Evolutionary conservation across 2,888 invertebrate genomes (phyloP), one percentile per base, ranked within the genome.

Genomic region (Athetis lepigone): DNA sequence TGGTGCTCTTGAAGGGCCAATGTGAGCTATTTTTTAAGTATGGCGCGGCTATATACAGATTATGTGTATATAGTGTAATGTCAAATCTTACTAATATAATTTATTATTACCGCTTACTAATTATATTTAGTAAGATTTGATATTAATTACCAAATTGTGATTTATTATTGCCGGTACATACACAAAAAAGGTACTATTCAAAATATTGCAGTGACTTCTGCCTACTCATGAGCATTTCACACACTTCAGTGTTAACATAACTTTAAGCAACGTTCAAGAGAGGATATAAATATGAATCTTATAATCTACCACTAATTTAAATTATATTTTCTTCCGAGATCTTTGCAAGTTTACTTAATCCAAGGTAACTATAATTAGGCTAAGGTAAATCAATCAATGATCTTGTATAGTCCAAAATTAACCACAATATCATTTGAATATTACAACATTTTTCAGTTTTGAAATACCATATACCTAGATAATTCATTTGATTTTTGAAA

Each of bases 241-340:
- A 29, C 29, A 8, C 7, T 29, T 29, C 9, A 8, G 5, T 9
- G 27, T 29, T 11, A 29, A 29, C 33, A 4, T 4, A 33, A 33
- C 33, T 33, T 13, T 13, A 13, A 33, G 13, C 33, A 33, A 33
- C 4, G 11, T 29, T 29, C 11, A 1, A 11, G 4, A 11, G 9
- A 4, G 29, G 2, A 2, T 13, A 13, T 33, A 33, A n/a, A n/a
- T n/a, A n/a, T n/a, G n/a, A n/a, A 2, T 55, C 62, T 57, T 75
- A 75, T 43, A 19, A 13, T 49, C 46, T 80, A 79, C 23, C 27
- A 55, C 49, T 57, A 71, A 37, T 43, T 3, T 70, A 68, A 54
- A 69, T 59, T 50, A 67, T 37, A 74, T 56, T 50, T 39, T 47
- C 68, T 71, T 64, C 46, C 77, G 84, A 84, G 80, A 83, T 84